These are phyloP conservation scores for Camelus bactrianus DNA, from an alignment of 2,113 vertebrate species.

Conservation along the genomic window DNA sequence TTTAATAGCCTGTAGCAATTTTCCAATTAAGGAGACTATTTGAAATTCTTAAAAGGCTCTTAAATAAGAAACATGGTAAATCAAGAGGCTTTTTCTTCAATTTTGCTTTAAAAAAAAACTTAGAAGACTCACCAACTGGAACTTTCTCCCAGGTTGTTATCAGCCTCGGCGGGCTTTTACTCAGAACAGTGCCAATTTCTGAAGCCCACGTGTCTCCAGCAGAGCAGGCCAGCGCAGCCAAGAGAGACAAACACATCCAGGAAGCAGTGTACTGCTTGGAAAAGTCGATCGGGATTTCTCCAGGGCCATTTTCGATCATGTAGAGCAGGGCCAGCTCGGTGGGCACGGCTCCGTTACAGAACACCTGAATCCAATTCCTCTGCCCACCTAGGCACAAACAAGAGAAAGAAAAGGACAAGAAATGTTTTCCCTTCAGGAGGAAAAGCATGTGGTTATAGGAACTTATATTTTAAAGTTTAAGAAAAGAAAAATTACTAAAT, in stretches of 20 bases:
- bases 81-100: neutral
- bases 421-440: conserved; percentile 53
- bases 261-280: conserved; percentile 94
- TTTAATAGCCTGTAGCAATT: neutral
- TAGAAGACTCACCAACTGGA: conserved; percentile 92
- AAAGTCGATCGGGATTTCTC: conserved; percentile 97
- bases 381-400: conserved; percentile 91
- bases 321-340: conserved; percentile 96
- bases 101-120: conserved; percentile 49
- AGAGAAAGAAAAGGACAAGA: neutral
- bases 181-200: conserved; percentile 94
- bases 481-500: conserved; percentile 21
- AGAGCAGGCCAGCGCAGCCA: conserved; percentile 94
- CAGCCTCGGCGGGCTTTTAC: conserved; percentile 91
- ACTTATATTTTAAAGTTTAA: conserved; percentile 2
- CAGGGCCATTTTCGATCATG: conserved; percentile 97
- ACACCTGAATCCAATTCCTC: conserved; percentile 97
- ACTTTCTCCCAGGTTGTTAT: conserved; percentile 97
- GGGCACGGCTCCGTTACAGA: conserved; percentile 96
- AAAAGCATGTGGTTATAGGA: neutral
- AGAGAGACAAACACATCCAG: conserved; percentile 97
- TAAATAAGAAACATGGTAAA: conserved; percentile 61
- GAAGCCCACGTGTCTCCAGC: conserved; percentile 98
- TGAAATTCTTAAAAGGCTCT: conserved; percentile 41
- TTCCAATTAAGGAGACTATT: conserved; percentile 27